Conservation (phyloP, 1,140 invertebrate genomes). For the Andricus grossulariae region DNA sequence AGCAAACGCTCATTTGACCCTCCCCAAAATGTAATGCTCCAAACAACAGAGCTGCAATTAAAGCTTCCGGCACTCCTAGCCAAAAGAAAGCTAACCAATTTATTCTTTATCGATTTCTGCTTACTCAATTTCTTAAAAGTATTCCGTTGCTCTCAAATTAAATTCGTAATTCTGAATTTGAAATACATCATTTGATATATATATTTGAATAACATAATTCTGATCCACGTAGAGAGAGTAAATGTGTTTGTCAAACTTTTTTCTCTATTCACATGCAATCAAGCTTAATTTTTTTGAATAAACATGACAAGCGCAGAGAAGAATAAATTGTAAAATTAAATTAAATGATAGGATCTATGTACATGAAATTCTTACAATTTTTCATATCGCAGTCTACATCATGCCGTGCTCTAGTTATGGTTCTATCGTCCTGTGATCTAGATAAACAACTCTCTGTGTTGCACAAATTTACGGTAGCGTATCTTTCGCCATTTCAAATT, state of each 20-base stretch:
- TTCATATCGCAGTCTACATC: conserved; percentile 11
- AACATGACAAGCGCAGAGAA: background rate
- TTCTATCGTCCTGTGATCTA: background rate
- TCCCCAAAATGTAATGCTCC: background rate
- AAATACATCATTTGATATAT: too few species aligned
- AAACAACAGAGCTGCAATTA: background rate
- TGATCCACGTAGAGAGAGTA: too few species aligned
- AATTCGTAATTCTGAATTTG: background rate
- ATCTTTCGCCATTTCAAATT: background rate
- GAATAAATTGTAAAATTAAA: conserved; percentile 1
- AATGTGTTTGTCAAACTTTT: background rate
- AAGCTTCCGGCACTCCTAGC: background rate
- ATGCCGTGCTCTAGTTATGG: background rate
- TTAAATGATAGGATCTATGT: conserved; percentile 14
- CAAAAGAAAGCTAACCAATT: background rate
- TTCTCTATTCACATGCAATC: background rate
- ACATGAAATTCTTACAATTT: background rate
- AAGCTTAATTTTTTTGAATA: background rate
- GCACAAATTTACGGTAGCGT: background rate
- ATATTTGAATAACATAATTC: too few species aligned
- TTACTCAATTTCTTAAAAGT: background rate
- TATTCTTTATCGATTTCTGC: background rate
- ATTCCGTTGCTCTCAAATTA: background rate
- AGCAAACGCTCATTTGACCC: background rate
- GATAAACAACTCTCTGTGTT: background rate